These are phyloP conservation scores for Rhysida immarginata DNA, from an alignment of 1,140 invertebrate species.

Conservation along the genomic window DNA sequence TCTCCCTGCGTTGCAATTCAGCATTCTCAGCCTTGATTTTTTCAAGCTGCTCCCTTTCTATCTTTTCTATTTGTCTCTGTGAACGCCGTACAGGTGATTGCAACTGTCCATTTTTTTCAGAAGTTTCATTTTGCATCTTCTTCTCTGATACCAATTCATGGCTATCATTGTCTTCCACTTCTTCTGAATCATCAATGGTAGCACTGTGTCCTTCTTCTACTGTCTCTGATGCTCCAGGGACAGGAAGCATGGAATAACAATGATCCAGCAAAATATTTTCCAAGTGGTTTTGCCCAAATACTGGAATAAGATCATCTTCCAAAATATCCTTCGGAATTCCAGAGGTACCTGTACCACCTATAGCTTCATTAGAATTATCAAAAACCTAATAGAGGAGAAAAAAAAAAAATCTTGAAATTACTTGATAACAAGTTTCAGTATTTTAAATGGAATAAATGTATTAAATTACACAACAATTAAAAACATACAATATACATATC, in stretches of 20 bases:
- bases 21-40: conserved; percentile 26
- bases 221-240: background rate
- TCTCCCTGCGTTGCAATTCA: conserved; percentile 19
- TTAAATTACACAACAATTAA: no score
- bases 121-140: background rate
- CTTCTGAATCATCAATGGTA: background rate
- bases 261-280: conserved; percentile 4
- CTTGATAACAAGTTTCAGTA: no score
- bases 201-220: background rate
- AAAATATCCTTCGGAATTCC: background rate
- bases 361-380: background rate
- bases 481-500: no score
- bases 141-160: no score
- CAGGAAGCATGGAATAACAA: background rate
- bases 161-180: background rate
- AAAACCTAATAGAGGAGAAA: background rate
- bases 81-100: conserved; percentile 23
- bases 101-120: background rate
- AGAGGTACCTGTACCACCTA: background rate
- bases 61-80: conserved; percentile 27
- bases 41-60: conserved; percentile 26
- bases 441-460: no score
- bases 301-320: conserved; percentile 4
- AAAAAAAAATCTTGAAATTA: background rate
- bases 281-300: background rate